Evolutionary conservation across 2,888 invertebrate genomes (phyloP).

Genomic region (Ischnus inquisitorius): DNA sequence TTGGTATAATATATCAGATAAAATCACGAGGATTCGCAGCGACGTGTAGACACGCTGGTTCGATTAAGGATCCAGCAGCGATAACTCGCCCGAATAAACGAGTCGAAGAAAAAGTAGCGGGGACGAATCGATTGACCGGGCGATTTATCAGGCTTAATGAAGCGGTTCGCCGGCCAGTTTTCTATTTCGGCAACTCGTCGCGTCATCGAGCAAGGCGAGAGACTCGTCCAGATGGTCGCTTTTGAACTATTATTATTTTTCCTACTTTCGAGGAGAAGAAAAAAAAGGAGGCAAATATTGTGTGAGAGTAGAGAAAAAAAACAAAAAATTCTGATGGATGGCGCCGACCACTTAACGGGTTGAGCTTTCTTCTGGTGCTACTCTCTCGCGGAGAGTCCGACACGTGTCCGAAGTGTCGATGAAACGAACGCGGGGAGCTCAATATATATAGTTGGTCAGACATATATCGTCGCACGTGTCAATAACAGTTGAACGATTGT

Average conservation of each 20-base stretch:
- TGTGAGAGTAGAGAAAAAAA: conserved; percentile 7
- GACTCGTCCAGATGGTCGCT: not conserved
- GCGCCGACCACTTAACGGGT: conserved; percentile 50
- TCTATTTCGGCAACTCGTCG: not conserved
- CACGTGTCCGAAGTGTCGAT: conserved; percentile 64
- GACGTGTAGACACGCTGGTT: conserved; percentile 23
- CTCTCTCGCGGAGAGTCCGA: conserved; percentile 45
- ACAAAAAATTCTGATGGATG: conserved; percentile 54
- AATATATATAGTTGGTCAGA: conserved; percentile 28
- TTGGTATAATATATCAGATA: too few species aligned
- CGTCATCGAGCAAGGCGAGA: not conserved
- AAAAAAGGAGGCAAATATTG: conserved; percentile 39
- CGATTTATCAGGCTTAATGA: conserved; percentile 23
- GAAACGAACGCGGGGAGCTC: conserved; percentile 21
- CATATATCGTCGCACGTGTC: conserved; percentile 65
- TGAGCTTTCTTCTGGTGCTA: conserved; percentile 51
- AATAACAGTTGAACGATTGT: conserved; percentile 66
- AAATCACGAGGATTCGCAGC: conserved; percentile 42
- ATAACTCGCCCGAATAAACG: not conserved
- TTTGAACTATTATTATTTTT: conserved; percentile 28
- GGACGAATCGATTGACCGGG: conserved; percentile 25
- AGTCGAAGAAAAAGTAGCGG: not conserved
- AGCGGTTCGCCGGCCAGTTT: not conserved
- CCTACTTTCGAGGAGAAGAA: conserved; percentile 11
- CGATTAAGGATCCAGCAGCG: conserved; percentile 19